A percentile compares a stretch with the other conserved stretches of the same genome.
Evolutionary conservation across 2,797 vertebrate genomes (phyloP).

Genomic region (Sebastes iracundus): DNA sequence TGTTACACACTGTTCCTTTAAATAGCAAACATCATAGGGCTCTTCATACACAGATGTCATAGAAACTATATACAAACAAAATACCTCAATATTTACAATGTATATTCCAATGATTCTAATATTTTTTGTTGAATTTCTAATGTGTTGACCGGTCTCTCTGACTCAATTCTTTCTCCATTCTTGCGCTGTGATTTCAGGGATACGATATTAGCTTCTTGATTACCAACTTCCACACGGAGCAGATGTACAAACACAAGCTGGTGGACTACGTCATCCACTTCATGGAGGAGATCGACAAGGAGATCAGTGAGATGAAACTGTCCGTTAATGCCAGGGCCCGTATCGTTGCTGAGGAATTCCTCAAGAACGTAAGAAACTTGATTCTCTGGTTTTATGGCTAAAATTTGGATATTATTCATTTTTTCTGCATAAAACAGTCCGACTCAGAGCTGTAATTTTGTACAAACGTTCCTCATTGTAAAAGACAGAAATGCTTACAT

Average conservation of each 20-base stretch:
- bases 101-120: neutral
- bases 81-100: neutral
- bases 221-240: slow-evolving; percentile 99
- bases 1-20: neutral
- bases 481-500: neutral
- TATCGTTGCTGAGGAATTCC: slow-evolving; percentile 97
- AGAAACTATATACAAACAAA: neutral
- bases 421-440: neutral
- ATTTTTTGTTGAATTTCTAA: neutral
- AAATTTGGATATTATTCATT: too few species aligned
- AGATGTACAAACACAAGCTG: slow-evolving; percentile 99
- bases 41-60: neutral
- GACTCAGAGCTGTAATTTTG: neutral
- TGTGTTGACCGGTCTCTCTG: neutral
- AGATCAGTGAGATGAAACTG: slow-evolving; percentile 99
- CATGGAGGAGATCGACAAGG: slow-evolving; percentile 99
- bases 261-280: slow-evolving; percentile 99
- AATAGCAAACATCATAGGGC: neutral
- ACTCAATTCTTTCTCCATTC: neutral
- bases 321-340: slow-evolving; percentile 95
- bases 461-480: neutral
- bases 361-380: slow-evolving; percentile 90
- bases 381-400: neutral
- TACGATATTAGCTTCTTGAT: slow-evolving; percentile 99
- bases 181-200: slow-evolving; percentile 79